phyloP scores from a whole-genome alignment of 2,113 vertebrate species.

The Grantiella picta region DNA sequence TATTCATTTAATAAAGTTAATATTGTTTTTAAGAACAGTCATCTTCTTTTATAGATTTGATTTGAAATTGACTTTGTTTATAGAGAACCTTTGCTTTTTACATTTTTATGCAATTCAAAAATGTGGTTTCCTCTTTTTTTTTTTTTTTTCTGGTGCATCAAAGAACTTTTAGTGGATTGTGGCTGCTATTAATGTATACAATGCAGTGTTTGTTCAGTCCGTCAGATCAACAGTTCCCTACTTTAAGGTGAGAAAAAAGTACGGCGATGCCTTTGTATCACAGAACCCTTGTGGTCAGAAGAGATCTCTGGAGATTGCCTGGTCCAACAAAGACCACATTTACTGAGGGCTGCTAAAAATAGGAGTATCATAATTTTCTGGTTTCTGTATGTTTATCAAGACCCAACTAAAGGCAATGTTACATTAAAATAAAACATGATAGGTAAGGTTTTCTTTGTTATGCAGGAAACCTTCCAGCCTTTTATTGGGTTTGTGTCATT shows the following conservation, averaged over 20 bases:
- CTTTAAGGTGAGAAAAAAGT: background rate
- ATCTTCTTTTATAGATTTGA: background rate
- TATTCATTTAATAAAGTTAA: background rate
- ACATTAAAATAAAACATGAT: background rate
- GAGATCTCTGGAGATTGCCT: background rate
- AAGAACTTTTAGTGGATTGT: background rate
- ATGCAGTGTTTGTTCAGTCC: background rate
- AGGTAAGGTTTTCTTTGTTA: background rate
- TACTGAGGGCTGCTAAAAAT: background rate
- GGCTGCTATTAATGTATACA: background rate
- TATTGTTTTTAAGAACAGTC: background rate
- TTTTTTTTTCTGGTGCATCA: background rate
- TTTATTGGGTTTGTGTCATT: background rate
- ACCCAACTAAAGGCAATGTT: background rate
- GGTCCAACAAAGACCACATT: background rate
- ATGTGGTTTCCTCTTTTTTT: background rate
- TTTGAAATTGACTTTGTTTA: background rate
- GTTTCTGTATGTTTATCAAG: background rate
- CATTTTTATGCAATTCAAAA: background rate
- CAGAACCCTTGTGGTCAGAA: background rate
- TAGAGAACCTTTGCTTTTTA: background rate
- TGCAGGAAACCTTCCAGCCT: background rate
- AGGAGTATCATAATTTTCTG: background rate
- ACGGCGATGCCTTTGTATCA: background rate
- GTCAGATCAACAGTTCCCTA: background rate